Evolutionary conservation across 1,140 invertebrate genomes (phyloP).

Genomic region (Orius insidiosus): DNA sequence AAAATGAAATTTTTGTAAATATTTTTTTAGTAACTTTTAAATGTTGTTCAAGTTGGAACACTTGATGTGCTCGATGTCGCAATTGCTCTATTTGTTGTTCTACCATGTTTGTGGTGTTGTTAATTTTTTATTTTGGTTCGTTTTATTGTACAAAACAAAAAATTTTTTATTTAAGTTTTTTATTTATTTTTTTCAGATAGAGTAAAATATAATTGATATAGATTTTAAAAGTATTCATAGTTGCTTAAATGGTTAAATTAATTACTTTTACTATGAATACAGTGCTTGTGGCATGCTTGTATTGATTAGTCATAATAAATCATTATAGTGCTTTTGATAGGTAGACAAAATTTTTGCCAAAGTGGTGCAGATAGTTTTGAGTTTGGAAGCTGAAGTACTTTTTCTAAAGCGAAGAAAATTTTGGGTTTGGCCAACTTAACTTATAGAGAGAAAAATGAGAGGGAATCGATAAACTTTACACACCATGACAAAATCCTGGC

Average conservation of each 20-base stretch:
- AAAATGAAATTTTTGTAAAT: neutral
- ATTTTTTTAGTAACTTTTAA: neutral
- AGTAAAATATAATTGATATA: conserved; percentile 12
- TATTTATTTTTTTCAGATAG: conserved; percentile 3
- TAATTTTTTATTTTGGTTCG: conserved; percentile 4
- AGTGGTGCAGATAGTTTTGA: neutral
- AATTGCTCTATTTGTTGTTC: conserved; percentile 9
- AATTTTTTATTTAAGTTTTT: neutral
- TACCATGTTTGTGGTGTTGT: conserved; percentile 7
- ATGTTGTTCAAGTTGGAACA: neutral
- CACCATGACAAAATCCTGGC: no score
- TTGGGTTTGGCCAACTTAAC: no score
- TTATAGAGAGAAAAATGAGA: no score
- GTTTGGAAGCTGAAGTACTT: no score
- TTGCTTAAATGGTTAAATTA: conserved; percentile 5
- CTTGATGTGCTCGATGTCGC: conserved; percentile 12
- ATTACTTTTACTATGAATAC: conserved; percentile 12
- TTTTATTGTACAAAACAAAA: neutral
- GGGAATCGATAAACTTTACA: no score
- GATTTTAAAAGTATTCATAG: conserved; percentile 15
- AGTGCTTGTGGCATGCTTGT: conserved; percentile 16
- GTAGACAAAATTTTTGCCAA: no score
- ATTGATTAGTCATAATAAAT: neutral
- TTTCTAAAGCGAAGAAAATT: no score
- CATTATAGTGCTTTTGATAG: conserved; percentile 6